Base-by-base conservation (phyloP, 1,140 invertebrate species). In the Lordiphosa stackelbergi region DNA sequence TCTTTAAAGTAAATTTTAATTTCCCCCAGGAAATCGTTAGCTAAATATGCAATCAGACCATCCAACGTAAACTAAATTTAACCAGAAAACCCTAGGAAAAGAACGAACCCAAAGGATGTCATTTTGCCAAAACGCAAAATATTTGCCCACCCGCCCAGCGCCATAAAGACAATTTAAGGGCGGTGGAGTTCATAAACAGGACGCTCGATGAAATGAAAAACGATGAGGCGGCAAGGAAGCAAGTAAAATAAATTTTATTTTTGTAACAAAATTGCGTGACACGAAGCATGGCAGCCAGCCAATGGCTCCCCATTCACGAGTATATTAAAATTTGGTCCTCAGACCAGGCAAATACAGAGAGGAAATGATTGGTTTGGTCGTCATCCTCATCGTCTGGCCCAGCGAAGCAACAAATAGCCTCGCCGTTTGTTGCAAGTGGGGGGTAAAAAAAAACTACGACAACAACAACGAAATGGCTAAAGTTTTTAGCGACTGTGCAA, bases 81-180 rank as follows among this genome's bases (percentile, higher is more conserved):
- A 53, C 52, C 52, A 69, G 63, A 55, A 74, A 48, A n/a, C n/a
- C n/a, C n/a, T n/a, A n/a, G n/a, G 16, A 60, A 31, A 54, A 54
- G 31, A 49, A 36, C 43, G 51, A 45, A 60, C 48, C 55, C 70
- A 64, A 79, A 79, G 70, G 74, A 73, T 73, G 70, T 69, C 66
- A 79, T 79, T 79, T 79, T 73, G 74, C 52, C 61, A 71, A 70
- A 70, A 75, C 61, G 56, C 71, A 75, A 63, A 70, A 75, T 57
- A 72, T 75, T 71, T 70, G 66, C 66, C 48, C 58, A 53, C 13
- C 46, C 47, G 41, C 54, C 73, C 68, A 51, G 52, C 68, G 73
- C 73, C 73, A 72, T 68, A 63, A 78, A 77, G 73, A 78, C 77
- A 81, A 81, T 81, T 81, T 83, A 81, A 64, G 71, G 57, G 62